Conservation (phyloP, 2,888 invertebrate genomes). For the Eupithecia dodoneata region DNA sequence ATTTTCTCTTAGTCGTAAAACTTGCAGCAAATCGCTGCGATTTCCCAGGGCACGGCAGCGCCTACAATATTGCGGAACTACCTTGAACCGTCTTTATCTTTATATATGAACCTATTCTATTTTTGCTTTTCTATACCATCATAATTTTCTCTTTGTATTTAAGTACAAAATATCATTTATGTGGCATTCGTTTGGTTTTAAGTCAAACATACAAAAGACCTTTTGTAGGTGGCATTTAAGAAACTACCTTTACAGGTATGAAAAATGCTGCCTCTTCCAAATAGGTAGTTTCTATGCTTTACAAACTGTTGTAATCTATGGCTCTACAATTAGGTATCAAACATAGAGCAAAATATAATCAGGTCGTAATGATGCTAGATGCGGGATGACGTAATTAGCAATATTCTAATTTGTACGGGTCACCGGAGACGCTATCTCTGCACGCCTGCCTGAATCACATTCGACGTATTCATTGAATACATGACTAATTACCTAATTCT, state of each 20-base stretch:
- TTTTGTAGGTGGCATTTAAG: not conserved
- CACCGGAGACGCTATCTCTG: conserved; percentile 54
- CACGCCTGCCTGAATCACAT: conserved; percentile 55
- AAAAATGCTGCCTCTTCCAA: not conserved
- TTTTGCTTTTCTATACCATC: not conserved
- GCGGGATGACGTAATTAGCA: conserved; percentile 37
- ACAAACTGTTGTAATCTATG: not conserved
- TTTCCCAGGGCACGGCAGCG: conserved; percentile 33
- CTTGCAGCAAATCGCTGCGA: conserved; percentile 32
- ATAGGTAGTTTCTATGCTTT: not conserved
- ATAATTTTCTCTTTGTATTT: not conserved
- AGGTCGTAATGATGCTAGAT: conserved; percentile 43
- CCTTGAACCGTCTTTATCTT: conserved; percentile 16
- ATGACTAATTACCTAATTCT: conserved; percentile 19
- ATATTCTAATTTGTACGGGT: conserved; percentile 55
- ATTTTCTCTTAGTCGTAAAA: conserved; percentile 26
- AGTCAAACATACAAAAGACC: not conserved
- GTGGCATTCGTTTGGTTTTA: not conserved
- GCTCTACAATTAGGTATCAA: not conserved
- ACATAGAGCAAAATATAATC: conserved; percentile 38
- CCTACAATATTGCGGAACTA: conserved; percentile 14
- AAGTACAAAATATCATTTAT: not conserved
- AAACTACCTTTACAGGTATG: not conserved
- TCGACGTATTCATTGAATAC: conserved; percentile 49
- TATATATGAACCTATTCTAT: not conserved